Evolutionary conservation across 2,888 invertebrate genomes (phyloP).

Genomic region (Pinctada fucata): DNA sequence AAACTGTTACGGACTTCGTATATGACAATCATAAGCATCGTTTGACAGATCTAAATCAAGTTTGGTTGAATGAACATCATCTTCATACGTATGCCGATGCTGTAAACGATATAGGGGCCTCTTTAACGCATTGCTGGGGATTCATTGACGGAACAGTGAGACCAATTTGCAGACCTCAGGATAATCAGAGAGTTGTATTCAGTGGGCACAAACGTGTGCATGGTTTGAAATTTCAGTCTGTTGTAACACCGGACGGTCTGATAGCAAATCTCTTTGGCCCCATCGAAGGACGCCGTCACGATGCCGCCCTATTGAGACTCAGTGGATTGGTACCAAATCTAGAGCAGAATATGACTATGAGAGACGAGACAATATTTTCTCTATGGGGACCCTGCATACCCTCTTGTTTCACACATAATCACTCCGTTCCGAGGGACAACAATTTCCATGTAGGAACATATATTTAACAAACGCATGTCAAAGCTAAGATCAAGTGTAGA

Average conservation of each 20-base stretch:
- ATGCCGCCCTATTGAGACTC: slow-evolving; percentile 23
- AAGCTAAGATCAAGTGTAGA: slow-evolving; percentile 11
- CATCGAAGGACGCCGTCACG: slow-evolving; percentile 28
- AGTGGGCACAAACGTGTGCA: slow-evolving; percentile 39
- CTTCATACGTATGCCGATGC: too few species aligned
- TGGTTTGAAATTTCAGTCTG: slow-evolving; percentile 23
- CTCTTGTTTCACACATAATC: slow-evolving; percentile 13
- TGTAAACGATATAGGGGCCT: too few species aligned
- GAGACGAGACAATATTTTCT: slow-evolving; percentile 17
- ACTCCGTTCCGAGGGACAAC: slow-evolving; percentile 13
- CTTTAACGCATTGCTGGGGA: too few species aligned
- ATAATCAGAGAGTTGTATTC: slow-evolving; percentile 26
- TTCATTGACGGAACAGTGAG: too few species aligned
- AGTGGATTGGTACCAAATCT: slow-evolving; percentile 38
- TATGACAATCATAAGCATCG: too few species aligned
- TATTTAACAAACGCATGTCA: slow-evolving; percentile 23
- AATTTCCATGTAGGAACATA: not conserved
- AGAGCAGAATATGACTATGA: slow-evolving; percentile 26
- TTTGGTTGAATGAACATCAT: too few species aligned
- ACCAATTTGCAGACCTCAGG: slow-evolving; percentile 35
- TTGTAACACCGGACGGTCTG: too few species aligned
- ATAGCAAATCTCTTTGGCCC: slow-evolving; percentile 37
- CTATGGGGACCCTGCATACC: slow-evolving; percentile 34
- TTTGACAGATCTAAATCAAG: too few species aligned
- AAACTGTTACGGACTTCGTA: too few species aligned